phyloP scores from a whole-genome alignment of 2,888 invertebrate species.

The Phengaris alcon region DNA sequence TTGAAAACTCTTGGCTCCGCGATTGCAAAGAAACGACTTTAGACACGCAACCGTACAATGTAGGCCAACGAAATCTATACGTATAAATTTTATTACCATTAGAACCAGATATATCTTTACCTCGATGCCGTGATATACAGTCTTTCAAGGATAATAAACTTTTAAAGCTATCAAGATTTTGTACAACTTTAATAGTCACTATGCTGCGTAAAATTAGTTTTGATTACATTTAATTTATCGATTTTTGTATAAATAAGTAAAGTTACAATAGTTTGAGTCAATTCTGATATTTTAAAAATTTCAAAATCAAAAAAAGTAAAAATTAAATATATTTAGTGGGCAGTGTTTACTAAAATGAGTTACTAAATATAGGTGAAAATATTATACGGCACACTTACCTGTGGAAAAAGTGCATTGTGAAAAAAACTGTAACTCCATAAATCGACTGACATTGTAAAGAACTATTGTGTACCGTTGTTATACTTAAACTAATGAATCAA shows the following conservation, averaged over 20 bases:
- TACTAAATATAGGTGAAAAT: not conserved
- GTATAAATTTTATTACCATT: constrained; percentile 37
- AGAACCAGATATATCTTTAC: constrained; percentile 34
- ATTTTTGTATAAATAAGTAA: not conserved
- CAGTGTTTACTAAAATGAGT: not conserved
- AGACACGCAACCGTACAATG: constrained; percentile 68
- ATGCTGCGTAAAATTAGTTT: not conserved
- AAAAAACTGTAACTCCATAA: constrained; percentile 42
- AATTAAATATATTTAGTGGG: no score
- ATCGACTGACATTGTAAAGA: constrained; percentile 36
- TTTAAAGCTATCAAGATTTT: constrained; percentile 27
- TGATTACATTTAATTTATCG: not conserved
- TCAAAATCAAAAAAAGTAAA: no score
- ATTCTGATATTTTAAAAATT: no score
- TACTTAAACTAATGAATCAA: constrained; percentile 1
- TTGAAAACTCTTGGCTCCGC: constrained; percentile 74
- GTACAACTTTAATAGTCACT: not conserved
- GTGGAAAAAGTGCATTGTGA: constrained; percentile 41
- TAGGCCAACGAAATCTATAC: constrained; percentile 49
- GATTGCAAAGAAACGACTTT: constrained; percentile 76
- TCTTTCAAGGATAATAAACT: constrained; percentile 20
- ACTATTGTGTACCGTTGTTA: constrained; percentile 36
- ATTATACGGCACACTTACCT: constrained; percentile 37
- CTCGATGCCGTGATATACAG: constrained; percentile 32
- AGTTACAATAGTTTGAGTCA: no score